These are phyloP conservation scores for Pseudopleuronectes americanus DNA, from an alignment of 2,797 vertebrate genomes.

Conservation along the genomic window DNA sequence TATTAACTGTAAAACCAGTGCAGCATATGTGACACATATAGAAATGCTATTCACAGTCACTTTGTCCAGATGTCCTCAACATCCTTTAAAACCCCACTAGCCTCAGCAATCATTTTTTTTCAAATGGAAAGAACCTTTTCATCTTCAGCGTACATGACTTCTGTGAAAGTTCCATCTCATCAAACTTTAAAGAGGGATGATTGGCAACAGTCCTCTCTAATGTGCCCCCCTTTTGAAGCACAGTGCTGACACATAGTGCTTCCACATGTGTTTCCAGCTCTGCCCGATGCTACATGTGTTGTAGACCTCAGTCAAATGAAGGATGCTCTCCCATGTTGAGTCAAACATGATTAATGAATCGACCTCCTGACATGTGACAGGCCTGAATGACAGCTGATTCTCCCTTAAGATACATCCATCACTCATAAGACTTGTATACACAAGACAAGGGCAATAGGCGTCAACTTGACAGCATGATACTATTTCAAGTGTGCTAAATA, in stretches of 20 bases:
- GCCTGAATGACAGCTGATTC: conserved; percentile 65
- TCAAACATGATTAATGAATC: conserved; percentile 77
- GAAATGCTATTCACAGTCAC: conserved; percentile 6
- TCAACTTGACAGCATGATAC: conserved; percentile 20
- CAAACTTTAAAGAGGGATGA: conserved; percentile 52
- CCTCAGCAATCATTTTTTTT: conserved; percentile 27
- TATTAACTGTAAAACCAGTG: background rate
- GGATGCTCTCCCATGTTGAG: conserved; percentile 53
- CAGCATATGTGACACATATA: background rate
- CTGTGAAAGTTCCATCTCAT: conserved; percentile 46
- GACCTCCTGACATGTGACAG: conserved; percentile 64
- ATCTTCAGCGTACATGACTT: background rate
- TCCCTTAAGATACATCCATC: conserved; percentile 53
- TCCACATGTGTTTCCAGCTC: conserved; percentile 46
- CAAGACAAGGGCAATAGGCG: conserved; percentile 41
- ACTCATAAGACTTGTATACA: conserved; percentile 26
- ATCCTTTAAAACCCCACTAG: background rate
- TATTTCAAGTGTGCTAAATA: conserved; percentile 36
- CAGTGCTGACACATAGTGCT: conserved; percentile 41
- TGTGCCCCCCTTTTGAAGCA: conserved; percentile 32
- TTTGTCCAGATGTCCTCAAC: conserved; percentile 33
- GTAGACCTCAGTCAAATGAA: conserved; percentile 51
- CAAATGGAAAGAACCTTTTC: conserved; percentile 41
- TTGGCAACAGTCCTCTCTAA: conserved; percentile 47
- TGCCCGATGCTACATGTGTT: conserved; percentile 60